Evolutionary conservation across 1,140 invertebrate genomes (phyloP), one percentile per base, ranked within the genome.

Genomic region (Maconellicoccus hirsutus): DNA sequence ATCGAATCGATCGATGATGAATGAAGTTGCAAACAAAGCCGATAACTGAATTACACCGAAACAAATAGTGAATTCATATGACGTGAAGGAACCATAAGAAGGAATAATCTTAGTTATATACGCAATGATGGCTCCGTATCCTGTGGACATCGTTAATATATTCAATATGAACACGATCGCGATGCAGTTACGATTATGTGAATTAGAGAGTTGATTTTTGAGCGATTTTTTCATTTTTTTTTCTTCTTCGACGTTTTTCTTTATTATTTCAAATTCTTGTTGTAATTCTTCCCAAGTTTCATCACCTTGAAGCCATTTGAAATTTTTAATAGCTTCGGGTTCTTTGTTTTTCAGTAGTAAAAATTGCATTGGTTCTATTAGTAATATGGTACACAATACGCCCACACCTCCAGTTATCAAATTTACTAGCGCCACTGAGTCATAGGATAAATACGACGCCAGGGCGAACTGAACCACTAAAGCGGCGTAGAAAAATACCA

Each of bases 291-390:
- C 3, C 2, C 6, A 16, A 16, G 3, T 22, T 8, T 25, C 3
- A 25, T 23, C 72, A 1, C 80, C 85, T 1, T 91, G 81, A 0
- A 96, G 79, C 73, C 83, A 88, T 70, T 83, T 81, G 72, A 94
- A 78, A 8, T 87, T 80, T 2, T 81, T 75, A 0, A 84, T 76
- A 0, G 91, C 92, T 3, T 86, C 84, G 2, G 83, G 79, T 39
- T 81, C 82, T 26, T 84, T 81, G 76, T 83, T 82, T 75, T 84
- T 84, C 2, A 79, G 78, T 0, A 91, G 78, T 33, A 87, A 80
- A 73, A 84, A 90, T 70, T 86, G 86, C 0, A 93, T 92, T 39
- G 89, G 89, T 77, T 95, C 93, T 0, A 91, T 91, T 16, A 52
- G n/a, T 16, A 52, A 16, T 52, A 81, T 93, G 87, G 59, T 86